Percentiles rank a stretch among this genome's conserved stretches.
phyloP scores from a whole-genome alignment of 2,797 vertebrate species.

The Typhlichthys subterraneus region DNA sequence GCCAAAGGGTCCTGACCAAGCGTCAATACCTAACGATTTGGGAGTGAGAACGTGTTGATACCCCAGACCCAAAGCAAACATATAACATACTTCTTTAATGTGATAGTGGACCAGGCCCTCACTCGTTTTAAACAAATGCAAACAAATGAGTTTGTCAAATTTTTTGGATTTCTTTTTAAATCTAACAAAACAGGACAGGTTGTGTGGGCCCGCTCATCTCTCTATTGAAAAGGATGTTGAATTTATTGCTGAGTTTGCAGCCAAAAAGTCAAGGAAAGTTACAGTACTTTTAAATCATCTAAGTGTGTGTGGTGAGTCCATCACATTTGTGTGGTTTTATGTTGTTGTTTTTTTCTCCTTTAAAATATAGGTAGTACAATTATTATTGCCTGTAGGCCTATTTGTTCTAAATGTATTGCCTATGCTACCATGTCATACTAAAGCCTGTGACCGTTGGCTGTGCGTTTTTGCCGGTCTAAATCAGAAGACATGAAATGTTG shows the following conservation, averaged over 20 bases:
- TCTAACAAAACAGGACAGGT: neutral
- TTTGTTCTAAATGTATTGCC: too few relatives aligned
- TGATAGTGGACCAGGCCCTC: neutral
- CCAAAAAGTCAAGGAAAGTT: neutral
- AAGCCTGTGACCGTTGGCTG: too few relatives aligned
- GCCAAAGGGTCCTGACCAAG: too few relatives aligned
- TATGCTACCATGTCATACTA: too few relatives aligned
- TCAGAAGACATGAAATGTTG: too few relatives aligned
- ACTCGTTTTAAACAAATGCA: neutral
- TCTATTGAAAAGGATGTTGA: neutral
- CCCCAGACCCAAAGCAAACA: neutral
- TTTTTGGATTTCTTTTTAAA: conserved; percentile 1
- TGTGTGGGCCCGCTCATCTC: neutral
- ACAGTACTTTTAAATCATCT: neutral
- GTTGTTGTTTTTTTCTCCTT: too few relatives aligned
- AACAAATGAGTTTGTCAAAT: neutral
- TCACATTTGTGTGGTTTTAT: too few relatives aligned
- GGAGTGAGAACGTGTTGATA: too few relatives aligned
- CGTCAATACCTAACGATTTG: too few relatives aligned
- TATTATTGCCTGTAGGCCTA: too few relatives aligned
- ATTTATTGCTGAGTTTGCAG: neutral
- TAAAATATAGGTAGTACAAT: too few relatives aligned
- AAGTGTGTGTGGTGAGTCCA: neutral
- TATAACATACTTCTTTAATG: neutral
- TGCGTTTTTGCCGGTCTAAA: too few relatives aligned